Percentiles rank a stretch among this genome's conserved stretches.
Evolutionary conservation across 2,113 vertebrate genomes (phyloP).

Genomic region (Antennarius striatus): DNA sequence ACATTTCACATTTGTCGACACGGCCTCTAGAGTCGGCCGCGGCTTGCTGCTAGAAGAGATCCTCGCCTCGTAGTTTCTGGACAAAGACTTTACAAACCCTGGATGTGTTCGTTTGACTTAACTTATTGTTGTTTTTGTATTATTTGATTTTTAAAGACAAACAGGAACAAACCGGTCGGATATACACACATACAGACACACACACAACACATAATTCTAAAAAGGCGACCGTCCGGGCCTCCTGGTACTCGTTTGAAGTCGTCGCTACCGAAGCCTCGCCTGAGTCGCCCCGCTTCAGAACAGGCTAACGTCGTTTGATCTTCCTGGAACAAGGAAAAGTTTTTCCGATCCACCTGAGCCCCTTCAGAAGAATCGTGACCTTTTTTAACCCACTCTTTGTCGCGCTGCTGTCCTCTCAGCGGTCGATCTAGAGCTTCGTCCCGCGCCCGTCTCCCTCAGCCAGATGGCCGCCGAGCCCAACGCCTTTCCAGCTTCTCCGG

Average conservation of each 20-base stretch:
- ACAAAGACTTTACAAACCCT: conserved; percentile 48
- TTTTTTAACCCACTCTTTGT: conserved; percentile 5
- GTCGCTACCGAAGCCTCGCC: not conserved
- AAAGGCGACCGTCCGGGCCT: not conserved
- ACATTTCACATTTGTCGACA: conserved; percentile 60
- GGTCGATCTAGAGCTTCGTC: not conserved
- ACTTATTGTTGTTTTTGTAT: conserved; percentile 58
- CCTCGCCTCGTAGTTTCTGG: conserved; percentile 58
- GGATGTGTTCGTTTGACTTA: conserved; percentile 50
- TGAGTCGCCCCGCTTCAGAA: conserved; percentile 13
- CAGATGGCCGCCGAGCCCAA: not conserved
- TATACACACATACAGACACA: conserved; percentile 13
- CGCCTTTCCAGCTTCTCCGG: not conserved
- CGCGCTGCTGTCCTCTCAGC: not conserved
- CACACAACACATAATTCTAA: conserved; percentile 1
- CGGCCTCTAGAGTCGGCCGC: conserved; percentile 60
- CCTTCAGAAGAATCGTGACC: too few species aligned
- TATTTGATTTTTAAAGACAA: conserved; percentile 39
- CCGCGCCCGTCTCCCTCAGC: conserved; percentile 1
- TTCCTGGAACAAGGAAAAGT: conserved; percentile 43
- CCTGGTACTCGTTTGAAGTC: conserved; percentile 15
- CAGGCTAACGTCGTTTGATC: conserved; percentile 15
- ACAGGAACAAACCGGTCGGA: conserved; percentile 47
- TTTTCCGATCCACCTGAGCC: conserved; percentile 10
- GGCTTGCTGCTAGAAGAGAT: conserved; percentile 75